Base-by-base conservation (phyloP, 2,888 invertebrate species). In the Dendrolimus pini region DNA sequence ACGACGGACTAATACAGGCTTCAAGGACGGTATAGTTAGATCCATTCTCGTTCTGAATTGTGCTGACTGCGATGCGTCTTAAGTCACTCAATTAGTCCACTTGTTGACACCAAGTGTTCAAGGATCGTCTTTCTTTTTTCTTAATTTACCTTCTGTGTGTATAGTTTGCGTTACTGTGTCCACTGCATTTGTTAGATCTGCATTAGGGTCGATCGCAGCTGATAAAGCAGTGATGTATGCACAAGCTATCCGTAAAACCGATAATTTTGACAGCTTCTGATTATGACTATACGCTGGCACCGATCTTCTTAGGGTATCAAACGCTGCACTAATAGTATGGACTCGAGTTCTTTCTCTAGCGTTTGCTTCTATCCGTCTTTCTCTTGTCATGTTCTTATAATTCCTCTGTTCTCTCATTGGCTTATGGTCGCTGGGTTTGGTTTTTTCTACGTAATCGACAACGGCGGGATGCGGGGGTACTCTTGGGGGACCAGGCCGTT, bases 311-410 rank as follows among this genome's bases (percentile, higher is more conserved):
- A 98, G 88, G 0, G 96, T 97, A 66, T 98, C 98, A 78, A 98
- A 98, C 0, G 98, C 98, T 0, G 98, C 98, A 74, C 97, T 97
- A 66, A 98, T 98, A 1, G 98, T 98, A 81, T 98, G 98, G 0
- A 98, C 98, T 57, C 98, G 91, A 7, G 98, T 97, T 60, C 98
- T 88, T 78, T 98, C 98, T 7, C 98, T 91, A 0, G 98, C 98
- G 77, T 98, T 98, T 0, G 98, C 98, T 79, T 98, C 98, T 75
- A 98, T 97, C 65, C 98, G 92, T 66, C 98, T 89, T 78, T 98
- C 98, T 18, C 97, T 92, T 0, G 97, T 98, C 97, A 98, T 98
- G 80, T 97, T 98, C 78, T 98, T 98, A 85, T 98, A 98, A 80
- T 98, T 98, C 64, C 97, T 92, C 74, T 96, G 96, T 64, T 96